These are phyloP conservation scores for Eilema griseolum DNA, from an alignment of 2,888 invertebrate genomes.

Conservation along the genomic window DNA sequence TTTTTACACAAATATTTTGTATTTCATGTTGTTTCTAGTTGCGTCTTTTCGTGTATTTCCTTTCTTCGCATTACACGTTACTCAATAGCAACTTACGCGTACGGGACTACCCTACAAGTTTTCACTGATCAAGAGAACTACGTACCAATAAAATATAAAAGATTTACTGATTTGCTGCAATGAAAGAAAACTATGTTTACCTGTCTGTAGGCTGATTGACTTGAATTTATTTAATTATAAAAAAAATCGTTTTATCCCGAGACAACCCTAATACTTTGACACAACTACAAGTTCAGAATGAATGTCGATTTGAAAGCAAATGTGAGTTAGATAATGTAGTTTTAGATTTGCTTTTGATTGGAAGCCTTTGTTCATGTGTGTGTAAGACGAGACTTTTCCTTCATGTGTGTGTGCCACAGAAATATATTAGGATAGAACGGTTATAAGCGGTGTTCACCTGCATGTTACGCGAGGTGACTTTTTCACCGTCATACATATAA, in stretches of 20 bases:
- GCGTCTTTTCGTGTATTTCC: background rate
- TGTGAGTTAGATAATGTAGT: constrained; percentile 37
- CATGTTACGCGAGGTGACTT: too few species aligned
- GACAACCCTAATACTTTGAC: constrained; percentile 14
- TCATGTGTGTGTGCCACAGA: background rate
- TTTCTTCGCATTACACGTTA: background rate
- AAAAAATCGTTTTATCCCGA: background rate
- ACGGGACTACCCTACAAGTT: too few species aligned
- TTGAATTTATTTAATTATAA: background rate
- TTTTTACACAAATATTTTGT: too few species aligned
- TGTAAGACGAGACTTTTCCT: background rate
- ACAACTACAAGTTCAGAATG: constrained; percentile 30
- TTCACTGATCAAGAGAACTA: too few species aligned
- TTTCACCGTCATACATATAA: too few species aligned
- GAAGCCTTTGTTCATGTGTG: constrained; percentile 17
- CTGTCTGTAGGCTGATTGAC: too few species aligned
- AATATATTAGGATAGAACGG: too few species aligned
- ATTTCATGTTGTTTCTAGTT: background rate
- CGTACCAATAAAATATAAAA: too few species aligned
- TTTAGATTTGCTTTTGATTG: constrained; percentile 45
- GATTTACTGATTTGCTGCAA: background rate
- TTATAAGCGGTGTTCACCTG: too few species aligned
- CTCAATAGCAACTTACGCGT: too few species aligned
- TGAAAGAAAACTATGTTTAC: too few species aligned
- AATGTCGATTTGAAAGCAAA: constrained; percentile 35